These are phyloP conservation scores for Cyprinus carpio DNA, from an alignment of 2,113 vertebrate species.

Conservation along the genomic window DNA sequence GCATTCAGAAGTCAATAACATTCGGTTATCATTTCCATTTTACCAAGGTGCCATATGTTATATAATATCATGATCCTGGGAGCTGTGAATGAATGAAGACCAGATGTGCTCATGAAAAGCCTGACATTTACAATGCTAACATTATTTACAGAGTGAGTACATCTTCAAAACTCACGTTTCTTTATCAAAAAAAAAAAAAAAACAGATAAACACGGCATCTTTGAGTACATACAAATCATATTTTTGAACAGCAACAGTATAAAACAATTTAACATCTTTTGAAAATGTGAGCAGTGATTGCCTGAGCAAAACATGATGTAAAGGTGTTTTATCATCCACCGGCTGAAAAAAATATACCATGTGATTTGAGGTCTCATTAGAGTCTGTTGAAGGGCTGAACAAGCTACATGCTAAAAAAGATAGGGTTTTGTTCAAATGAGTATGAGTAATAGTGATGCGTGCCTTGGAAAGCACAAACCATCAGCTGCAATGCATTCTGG, in stretches of 20 bases:
- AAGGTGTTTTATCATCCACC: not conserved
- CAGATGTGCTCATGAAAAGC: not conserved
- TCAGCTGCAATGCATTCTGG: not conserved
- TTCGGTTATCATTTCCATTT: not conserved
- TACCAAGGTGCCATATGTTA: not conserved
- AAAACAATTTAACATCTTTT: not conserved
- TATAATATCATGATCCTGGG: not conserved
- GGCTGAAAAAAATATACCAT: not conserved
- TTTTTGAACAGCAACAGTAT: not conserved
- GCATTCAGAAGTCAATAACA: not conserved
- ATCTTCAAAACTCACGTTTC: not conserved
- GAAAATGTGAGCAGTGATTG: too few relatives aligned
- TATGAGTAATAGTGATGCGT: not conserved
- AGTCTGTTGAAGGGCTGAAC: not conserved
- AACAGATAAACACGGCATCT: not conserved
- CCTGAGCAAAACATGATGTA: not conserved
- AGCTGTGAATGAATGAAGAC: not conserved
- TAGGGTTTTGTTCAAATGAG: not conserved
- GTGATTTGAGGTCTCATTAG: not conserved
- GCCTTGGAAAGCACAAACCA: not conserved
- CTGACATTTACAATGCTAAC: not conserved
- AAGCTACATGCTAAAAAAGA: not conserved
- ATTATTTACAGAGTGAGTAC: conserved; percentile 14
- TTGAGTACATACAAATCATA: not conserved
- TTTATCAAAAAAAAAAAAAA: not conserved